Conservation (phyloP, 1,140 invertebrate species). For the Bursaphelenchus mucronatus region DNA sequence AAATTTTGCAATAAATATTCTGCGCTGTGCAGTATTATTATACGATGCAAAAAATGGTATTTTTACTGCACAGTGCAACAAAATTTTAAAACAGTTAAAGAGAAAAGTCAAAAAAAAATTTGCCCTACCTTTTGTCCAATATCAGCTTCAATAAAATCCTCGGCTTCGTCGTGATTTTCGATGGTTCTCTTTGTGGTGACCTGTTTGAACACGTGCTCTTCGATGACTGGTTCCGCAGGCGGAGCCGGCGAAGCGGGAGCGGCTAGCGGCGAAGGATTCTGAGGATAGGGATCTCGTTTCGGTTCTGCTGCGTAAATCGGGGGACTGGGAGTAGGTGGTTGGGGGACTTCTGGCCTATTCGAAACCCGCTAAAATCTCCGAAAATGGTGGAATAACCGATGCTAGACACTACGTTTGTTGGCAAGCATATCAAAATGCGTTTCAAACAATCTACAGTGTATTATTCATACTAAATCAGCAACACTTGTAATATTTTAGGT, state of each 20-base stretch:
- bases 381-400: no score
- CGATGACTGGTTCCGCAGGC: conserved; percentile 56
- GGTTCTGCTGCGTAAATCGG: conserved; percentile 10
- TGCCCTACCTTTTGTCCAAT: conserved; percentile 14
- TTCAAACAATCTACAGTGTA: no score
- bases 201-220: conserved; percentile 61
- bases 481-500: no score
- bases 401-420: no score
- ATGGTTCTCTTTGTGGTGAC: conserved; percentile 58
- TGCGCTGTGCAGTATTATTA: no score
- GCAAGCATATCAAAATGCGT: no score
- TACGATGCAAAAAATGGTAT: neutral
- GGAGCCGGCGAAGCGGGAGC: conserved; percentile 32
- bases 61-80: no score
- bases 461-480: no score
- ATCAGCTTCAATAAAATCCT: conserved; percentile 31
- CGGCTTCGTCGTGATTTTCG: conserved; percentile 53
- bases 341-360: conserved; percentile 8
- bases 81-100: conserved; percentile 1
- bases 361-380: conserved; percentile 13
- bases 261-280: conserved; percentile 5
- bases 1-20: neutral
- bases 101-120: neutral
- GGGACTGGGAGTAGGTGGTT: conserved; percentile 9
- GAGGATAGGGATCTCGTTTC: neutral